Evolutionary conservation across 2,888 invertebrate genomes (phyloP), one percentile per base, ranked within the genome.

Genomic region (Aradus depressus): DNA sequence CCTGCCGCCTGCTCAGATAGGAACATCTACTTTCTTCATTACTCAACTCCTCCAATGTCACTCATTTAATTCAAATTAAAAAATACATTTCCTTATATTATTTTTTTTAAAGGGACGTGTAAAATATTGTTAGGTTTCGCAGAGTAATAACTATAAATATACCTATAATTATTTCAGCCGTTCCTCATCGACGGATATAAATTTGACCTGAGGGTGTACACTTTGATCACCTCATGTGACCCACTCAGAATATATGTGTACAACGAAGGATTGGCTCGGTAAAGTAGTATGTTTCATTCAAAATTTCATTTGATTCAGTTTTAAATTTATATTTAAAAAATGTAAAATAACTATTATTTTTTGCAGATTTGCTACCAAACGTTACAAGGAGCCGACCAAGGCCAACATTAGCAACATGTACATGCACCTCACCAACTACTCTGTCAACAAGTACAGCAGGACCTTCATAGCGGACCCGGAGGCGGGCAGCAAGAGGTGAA

Each of bases 391-490:
- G 62, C 92, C 92, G 0, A 84, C 78, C 26, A 73, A 78, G 12
- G 77, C 80, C 57, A 93, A 93, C 63, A 79, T 84, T 5, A 79
- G 81, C 1, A 91, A 93, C 65, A 81, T 90, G 14, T 92, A 83
- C 65, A 93, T 93, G 92, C 93, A 93, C 65, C 70, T 93, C 53
- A 93, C 93, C 8, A 93, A 93, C 69, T 93, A 93, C 65, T 87
- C 93, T 1, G 81, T 93, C 16, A 93, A 93, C 67, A 91, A 89
- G 66, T 84, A 87, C 64, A 91, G 87, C 64, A 76, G 84, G 19
- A 85, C 85, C 53, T 92, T 86, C 64, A 79, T 87, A 26, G 75
- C 81, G 53, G 89, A 92, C 66, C 81, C 82, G 1, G 85, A 88
- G 65, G 80, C 79, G 12, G 92, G 92, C 18, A 92, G 90, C 65